Evolutionary conservation across 1,140 invertebrate genomes (phyloP).

Genomic region (Drosophila bifasciata): DNA sequence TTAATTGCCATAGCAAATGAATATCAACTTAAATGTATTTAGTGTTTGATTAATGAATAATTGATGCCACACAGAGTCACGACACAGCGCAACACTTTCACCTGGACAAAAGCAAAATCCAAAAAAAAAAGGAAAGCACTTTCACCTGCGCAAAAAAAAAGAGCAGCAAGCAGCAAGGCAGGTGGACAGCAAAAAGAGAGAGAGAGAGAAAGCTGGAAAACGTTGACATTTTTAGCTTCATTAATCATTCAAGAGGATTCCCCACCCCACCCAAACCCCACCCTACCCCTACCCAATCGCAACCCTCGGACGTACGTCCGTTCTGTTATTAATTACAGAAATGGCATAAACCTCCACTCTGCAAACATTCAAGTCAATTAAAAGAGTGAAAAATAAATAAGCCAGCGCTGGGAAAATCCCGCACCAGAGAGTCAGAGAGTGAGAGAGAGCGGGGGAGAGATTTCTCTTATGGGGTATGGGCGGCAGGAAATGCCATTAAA

Average conservation of each 20-base stretch:
- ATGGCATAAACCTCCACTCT: slow-evolving; percentile 50
- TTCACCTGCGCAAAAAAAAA: no score
- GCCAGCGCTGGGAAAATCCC: slow-evolving; percentile 4
- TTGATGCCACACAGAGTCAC: slow-evolving; percentile 36
- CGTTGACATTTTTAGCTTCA: slow-evolving; percentile 60
- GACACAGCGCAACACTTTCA: not conserved
- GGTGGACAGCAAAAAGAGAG: not conserved
- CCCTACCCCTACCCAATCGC: no score
- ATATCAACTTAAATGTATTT: slow-evolving; percentile 65
- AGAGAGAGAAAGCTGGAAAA: slow-evolving; percentile 3
- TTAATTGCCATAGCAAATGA: slow-evolving; percentile 57
- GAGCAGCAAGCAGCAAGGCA: not conserved
- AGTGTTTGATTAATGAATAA: slow-evolving; percentile 63
- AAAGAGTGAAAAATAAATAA: slow-evolving; percentile 27
- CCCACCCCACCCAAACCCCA: not conserved
- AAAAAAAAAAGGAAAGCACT: no score
- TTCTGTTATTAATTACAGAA: slow-evolving; percentile 58
- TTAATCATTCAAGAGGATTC: slow-evolving; percentile 56
- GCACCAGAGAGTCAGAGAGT: not conserved
- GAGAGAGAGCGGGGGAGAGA: not conserved
- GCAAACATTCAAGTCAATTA: slow-evolving; percentile 58
- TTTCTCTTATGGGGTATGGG: not conserved
- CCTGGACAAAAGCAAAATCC: slow-evolving; percentile 5
- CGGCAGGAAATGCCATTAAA: slow-evolving; percentile 14
- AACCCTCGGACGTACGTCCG: no score